Evolutionary conservation across 23 tunicate genomes (phyloP), one percentile per base, ranked within the genome.

Genomic region (Styela plicata): DNA sequence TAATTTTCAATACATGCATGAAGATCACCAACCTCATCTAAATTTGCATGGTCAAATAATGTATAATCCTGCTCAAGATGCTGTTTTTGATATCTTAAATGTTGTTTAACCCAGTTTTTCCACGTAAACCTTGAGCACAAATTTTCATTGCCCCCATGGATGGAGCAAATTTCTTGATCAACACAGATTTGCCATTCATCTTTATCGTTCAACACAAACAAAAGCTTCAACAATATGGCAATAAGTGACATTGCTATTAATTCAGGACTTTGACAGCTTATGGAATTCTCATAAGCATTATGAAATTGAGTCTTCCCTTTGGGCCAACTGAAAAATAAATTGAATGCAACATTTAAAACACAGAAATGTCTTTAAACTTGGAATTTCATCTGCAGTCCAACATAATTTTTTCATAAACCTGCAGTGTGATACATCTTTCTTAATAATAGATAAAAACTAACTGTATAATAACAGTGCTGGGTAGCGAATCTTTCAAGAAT

Each of bases 151-250:
- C 22, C 64, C 64, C 21, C 10, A 44, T 76, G 81, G n/a, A 33
- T n/a, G 44, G 81, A 23, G 3, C 86, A 83, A 24, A 24, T 13
- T 13, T 30, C 52, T 18, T 19, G 69, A 24, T 73, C 69, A 7
- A 74, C 76, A 0, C 79, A 69, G 52, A 66, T 30, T 0, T 17
- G 13, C 94, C 94, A 89, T 66, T 89, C 94, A n/a, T 21, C 33
- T 31, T 70, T 76, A 63, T 84, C 94, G 80, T 89, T 73, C 82
- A 89, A 52, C 2, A 83, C 88, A 74, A 62, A 80, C 71, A 84
- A 70, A 29, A 84, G 57, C 83, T 89, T 89, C 80, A 80, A 17
- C 1, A 79, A 67, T 24, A 89, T 74, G 23, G 84, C 57, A 36
- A 89, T 64, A 36, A 89, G 29, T 2, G 88, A 27, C 23, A 74